Evolutionary conservation across 2,113 vertebrate genomes (phyloP).

Genomic region (Megaleporinus macrocephalus): DNA sequence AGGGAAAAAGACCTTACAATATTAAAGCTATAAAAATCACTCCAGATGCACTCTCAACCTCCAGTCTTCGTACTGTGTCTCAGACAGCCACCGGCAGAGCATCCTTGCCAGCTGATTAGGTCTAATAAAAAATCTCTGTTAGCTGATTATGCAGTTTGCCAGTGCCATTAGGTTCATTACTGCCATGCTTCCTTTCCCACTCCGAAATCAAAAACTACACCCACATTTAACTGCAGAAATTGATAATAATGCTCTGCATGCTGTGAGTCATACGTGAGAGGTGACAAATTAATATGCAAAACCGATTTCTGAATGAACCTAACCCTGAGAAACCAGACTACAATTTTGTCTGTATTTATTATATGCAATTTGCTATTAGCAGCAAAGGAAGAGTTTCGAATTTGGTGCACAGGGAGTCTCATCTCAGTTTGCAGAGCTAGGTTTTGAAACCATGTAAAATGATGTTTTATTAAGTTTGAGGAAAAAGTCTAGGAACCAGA

Average conservation of each 20-base stretch:
- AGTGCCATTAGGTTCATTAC: slow-evolving; percentile 35
- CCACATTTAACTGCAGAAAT: not conserved
- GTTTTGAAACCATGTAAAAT: too few species aligned
- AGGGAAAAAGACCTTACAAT: not conserved
- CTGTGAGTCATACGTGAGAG: not conserved
- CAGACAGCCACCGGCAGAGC: slow-evolving; percentile 15
- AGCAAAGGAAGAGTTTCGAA: too few species aligned
- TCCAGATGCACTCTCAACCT: not conserved
- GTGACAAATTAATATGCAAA: not conserved
- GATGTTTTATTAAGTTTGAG: too few species aligned
- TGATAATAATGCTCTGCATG: not conserved
- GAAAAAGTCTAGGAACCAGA: too few species aligned
- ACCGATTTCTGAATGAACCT: not conserved
- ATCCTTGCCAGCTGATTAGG: slow-evolving; percentile 30
- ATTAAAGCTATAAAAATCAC: not conserved
- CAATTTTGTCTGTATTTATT: too few species aligned
- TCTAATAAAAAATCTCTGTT: slow-evolving; percentile 40
- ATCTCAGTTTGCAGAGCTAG: too few species aligned
- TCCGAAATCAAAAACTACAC: slow-evolving; percentile 30
- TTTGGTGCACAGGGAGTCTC: too few species aligned
- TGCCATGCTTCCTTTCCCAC: slow-evolving; percentile 1
- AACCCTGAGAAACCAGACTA: not conserved
- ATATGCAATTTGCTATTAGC: too few species aligned
- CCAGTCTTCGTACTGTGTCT: not conserved
- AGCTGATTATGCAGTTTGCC: slow-evolving; percentile 29